Evolutionary conservation across 2,113 vertebrate species (phyloP).

Genomic region (Macroglossus sobrinus): DNA sequence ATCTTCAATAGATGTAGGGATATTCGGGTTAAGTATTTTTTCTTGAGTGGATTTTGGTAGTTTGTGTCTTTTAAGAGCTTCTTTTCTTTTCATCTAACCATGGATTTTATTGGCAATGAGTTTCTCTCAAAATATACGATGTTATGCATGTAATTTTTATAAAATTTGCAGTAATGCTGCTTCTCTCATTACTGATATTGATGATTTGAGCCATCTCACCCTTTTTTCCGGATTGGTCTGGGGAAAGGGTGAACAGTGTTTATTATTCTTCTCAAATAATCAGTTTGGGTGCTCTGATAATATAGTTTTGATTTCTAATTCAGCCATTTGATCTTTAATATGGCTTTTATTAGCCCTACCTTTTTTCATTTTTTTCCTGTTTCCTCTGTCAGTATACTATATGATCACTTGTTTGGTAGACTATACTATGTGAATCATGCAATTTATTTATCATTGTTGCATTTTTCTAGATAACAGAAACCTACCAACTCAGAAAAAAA

Average conservation of each 20-base stretch:
- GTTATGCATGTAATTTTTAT: background rate
- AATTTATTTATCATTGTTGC: background rate
- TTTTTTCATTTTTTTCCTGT: background rate
- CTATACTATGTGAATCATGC: background rate
- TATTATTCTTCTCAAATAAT: background rate
- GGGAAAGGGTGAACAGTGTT: background rate
- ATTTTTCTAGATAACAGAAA: background rate
- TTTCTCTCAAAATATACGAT: background rate
- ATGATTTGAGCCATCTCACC: background rate
- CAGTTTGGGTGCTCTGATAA: background rate
- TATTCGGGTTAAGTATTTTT: background rate
- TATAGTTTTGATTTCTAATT: background rate
- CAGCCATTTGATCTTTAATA: background rate
- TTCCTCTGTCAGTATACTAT: background rate
- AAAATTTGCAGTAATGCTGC: background rate
- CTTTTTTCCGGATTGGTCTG: background rate
- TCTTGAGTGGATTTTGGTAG: background rate
- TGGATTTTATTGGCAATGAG: background rate
- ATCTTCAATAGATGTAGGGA: background rate
- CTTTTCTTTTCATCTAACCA: background rate
- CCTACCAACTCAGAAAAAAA: background rate
- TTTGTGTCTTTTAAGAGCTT: background rate
- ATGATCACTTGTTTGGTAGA: background rate
- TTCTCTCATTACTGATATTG: background rate
- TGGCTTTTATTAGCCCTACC: background rate